phyloP scores from a whole-genome alignment of 2,113 vertebrate species.

The Sphaerodactylus townsendi region DNA sequence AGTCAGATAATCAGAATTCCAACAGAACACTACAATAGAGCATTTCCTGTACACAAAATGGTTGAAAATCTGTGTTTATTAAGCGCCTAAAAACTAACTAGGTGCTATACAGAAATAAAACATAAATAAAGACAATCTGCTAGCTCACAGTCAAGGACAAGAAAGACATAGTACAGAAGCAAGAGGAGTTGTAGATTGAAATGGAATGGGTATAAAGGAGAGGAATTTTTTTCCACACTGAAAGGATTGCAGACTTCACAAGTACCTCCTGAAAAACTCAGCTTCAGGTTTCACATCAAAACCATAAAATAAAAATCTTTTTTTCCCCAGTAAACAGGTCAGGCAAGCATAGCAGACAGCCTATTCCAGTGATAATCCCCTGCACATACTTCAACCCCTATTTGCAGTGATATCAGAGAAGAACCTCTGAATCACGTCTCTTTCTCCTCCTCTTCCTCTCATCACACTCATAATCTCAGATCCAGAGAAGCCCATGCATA shows the following conservation, averaged over 20 bases:
- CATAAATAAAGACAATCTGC: slow-evolving; percentile 9
- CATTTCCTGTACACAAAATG: not conserved
- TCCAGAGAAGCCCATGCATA: not conserved
- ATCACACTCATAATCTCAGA: not conserved
- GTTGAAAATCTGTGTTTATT: slow-evolving; percentile 5
- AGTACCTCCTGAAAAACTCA: not conserved
- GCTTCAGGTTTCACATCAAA: not conserved
- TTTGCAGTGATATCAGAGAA: not conserved
- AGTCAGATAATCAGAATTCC: not conserved
- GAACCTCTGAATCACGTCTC: not conserved
- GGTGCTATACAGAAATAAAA: not conserved
- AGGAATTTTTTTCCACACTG: not conserved
- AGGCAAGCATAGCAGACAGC: not conserved
- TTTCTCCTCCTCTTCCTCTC: not conserved
- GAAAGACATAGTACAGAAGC: not conserved
- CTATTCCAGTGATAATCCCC: not conserved
- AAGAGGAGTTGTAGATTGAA: not conserved
- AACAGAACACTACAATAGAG: not conserved
- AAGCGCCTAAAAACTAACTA: not conserved
- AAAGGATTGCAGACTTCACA: not conserved
- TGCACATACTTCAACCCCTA: no score
- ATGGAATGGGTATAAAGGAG: not conserved
- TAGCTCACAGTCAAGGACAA: not conserved
- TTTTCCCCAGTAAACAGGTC: not conserved
- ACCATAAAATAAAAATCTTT: not conserved